Evolutionary conservation across 2,113 vertebrate genomes (phyloP), one percentile per base, ranked within the genome.

Genomic region (Callionymus lyra): DNA sequence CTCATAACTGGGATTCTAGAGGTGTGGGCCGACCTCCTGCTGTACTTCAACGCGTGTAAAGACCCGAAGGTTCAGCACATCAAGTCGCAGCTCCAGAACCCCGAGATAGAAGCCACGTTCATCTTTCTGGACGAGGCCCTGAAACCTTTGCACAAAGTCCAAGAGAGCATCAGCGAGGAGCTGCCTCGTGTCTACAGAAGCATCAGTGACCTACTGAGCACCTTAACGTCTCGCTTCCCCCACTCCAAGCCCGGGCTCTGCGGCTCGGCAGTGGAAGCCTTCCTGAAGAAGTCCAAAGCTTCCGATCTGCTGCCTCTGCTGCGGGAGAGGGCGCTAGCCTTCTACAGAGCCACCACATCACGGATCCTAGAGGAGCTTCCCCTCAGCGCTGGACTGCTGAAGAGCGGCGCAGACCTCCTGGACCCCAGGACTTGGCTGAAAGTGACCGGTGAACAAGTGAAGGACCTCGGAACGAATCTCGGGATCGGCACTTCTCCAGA

Each of bases 111-210:
- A 56, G 61, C 68, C 9, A 70, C 56, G 0, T 81, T 85, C 12
- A 62, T 82, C 65, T 83, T 84, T 47, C 56, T 87, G 33, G 70
- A 74, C 21, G 48, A 78, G 17, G 67, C 70, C 37, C 39, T 87
- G 18, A 76, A 70, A 50, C 81, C 84, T 6, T 70, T 87, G 31
- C 50, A 61, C 13, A 51, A 10, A 12, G 83, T 85, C 44, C 75
- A 77, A 17, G 18, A 9, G 48, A 53, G 1, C 16, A 38, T 34
- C 17, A 44, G 48, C 34, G 70, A 54, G 6, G 58, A 78, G 21
- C 48, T 83, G 34, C 51, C 47, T 41, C 66, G 58, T 34, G 61
- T 85, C 43, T 35, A 27, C 85, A 3, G 56, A 76, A 34, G 70
- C 40, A 79, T 73, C 54, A 76, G 77, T 41, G 43, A 50, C 31